Evolutionary conservation across 30 jellyfish, hydroid and myxozoan genomes (phyloP).

Genomic region (Hydractinia symbiolongicarpus): DNA sequence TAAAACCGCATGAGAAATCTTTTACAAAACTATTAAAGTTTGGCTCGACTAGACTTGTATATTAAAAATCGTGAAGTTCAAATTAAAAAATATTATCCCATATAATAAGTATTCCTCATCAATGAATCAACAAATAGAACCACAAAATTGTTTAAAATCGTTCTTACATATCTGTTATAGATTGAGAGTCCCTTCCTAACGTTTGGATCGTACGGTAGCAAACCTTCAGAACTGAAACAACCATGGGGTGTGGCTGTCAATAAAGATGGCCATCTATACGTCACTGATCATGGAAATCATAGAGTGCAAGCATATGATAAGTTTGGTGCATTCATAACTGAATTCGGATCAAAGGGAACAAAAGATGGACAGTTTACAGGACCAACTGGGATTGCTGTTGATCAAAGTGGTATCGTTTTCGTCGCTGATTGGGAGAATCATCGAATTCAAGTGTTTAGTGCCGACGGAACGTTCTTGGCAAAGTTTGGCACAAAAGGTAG

Average conservation of each 20-base stretch:
- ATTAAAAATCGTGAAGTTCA: no score
- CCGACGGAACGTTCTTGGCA: conserved; percentile 77
- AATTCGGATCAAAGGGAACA: conserved; percentile 83
- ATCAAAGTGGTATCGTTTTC: conserved; percentile 72
- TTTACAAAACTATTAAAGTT: no score
- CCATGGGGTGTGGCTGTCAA: conserved; percentile 85
- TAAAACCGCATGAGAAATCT: no score
- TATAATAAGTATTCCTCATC: no score
- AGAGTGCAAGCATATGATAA: conserved; percentile 75
- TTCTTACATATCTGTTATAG: conserved; percentile 22
- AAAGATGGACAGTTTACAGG: conserved; percentile 88
- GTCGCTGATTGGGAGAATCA: conserved; percentile 95
- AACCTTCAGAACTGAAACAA: conserved; percentile 69
- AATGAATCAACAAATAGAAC: neutral
- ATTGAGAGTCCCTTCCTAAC: conserved; percentile 49
- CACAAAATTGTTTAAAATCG: neutral
- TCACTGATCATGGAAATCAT: conserved; percentile 82
- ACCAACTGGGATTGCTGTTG: conserved; percentile 85
- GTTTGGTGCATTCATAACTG: conserved; percentile 56
- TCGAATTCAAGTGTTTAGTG: conserved; percentile 79
- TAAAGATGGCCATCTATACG: conserved; percentile 66
- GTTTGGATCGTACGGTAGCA: conserved; percentile 73
- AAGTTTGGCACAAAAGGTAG: conserved; percentile 71
- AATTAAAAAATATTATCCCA: no score
- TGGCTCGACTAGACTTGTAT: no score